Conservation (phyloP, 1,140 invertebrate genomes). For the Sycobia sp. region DNA sequence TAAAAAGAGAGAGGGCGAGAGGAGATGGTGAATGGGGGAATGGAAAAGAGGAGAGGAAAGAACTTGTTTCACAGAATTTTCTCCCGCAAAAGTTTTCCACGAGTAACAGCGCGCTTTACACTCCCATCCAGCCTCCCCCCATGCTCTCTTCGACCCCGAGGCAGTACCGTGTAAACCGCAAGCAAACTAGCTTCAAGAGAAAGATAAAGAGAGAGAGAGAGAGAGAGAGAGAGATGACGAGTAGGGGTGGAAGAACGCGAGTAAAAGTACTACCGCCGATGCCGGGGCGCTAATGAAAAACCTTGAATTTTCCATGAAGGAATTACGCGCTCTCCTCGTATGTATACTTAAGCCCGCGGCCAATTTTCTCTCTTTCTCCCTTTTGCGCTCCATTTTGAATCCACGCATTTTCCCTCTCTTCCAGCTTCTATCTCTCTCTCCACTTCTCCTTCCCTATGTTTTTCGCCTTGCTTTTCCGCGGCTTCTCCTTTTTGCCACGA, state of each 20-base stretch:
- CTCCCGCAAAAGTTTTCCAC: conserved; percentile 46
- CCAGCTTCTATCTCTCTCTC: background rate
- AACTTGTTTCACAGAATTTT: conserved; percentile 50
- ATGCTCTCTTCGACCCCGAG: too few relatives aligned
- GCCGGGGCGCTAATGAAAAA: conserved; percentile 58
- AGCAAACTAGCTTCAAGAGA: conserved; percentile 29
- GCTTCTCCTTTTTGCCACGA: too few relatives aligned
- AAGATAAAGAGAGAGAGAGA: too few relatives aligned
- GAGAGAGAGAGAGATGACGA: background rate
- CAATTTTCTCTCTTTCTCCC: conserved; percentile 12
- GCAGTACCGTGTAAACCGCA: conserved; percentile 31
- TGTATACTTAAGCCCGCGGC: background rate
- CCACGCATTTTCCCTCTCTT: background rate
- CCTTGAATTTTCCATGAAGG: conserved; percentile 61
- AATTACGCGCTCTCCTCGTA: conserved; percentile 48
- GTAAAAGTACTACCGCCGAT: too few relatives aligned
- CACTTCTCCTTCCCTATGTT: background rate
- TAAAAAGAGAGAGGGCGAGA: too few relatives aligned
- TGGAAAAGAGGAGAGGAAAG: too few relatives aligned
- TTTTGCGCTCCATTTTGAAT: background rate
- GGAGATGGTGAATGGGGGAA: too few relatives aligned
- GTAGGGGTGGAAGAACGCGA: conserved; percentile 16
- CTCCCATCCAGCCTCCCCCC: too few relatives aligned
- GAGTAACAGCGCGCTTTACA: too few relatives aligned
- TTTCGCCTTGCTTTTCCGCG: background rate